Percentiles rank a stretch among this genome's conserved stretches.
Evolutionary conservation across 2,113 vertebrate genomes (phyloP).

Genomic region (Siniperca knerii): DNA sequence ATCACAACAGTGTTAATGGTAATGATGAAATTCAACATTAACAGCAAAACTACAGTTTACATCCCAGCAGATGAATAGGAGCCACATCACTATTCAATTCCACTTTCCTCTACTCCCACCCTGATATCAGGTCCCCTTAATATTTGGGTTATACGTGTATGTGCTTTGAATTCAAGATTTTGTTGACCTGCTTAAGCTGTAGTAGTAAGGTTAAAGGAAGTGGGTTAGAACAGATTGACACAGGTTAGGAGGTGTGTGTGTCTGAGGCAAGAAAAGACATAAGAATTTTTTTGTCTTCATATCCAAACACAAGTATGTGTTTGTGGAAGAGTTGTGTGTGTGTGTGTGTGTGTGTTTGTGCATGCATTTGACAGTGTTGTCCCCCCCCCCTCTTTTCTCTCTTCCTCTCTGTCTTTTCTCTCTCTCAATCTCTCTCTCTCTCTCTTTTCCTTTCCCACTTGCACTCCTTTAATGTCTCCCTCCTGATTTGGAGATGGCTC

Average conservation of each 20-base stretch:
- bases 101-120: slow-evolving; percentile 1
- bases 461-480: slow-evolving; percentile 90
- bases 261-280: slow-evolving; percentile 53
- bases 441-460: slow-evolving; percentile 83
- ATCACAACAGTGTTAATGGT: background rate
- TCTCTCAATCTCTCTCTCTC: slow-evolving; percentile 46
- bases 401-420: slow-evolving; percentile 52
- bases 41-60: background rate
- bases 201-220: slow-evolving; percentile 43
- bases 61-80: background rate
- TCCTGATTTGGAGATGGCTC: slow-evolving; percentile 92
- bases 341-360: slow-evolving; percentile 59
- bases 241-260: slow-evolving; percentile 48
- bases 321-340: slow-evolving; percentile 34
- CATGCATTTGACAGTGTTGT: slow-evolving; percentile 57
- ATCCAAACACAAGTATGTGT: slow-evolving; percentile 70
- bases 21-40: background rate
- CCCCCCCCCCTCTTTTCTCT: slow-evolving; percentile 48
- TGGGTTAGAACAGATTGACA: slow-evolving; percentile 56
- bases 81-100: background rate
- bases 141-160: slow-evolving; percentile 31
- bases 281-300: slow-evolving; percentile 63
- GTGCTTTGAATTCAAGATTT: slow-evolving; percentile 5
- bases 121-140: slow-evolving; percentile 12
- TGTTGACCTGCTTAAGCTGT: slow-evolving; percentile 58